Conservation (phyloP, 2,888 invertebrate species). For the Epiblema foenella region DNA sequence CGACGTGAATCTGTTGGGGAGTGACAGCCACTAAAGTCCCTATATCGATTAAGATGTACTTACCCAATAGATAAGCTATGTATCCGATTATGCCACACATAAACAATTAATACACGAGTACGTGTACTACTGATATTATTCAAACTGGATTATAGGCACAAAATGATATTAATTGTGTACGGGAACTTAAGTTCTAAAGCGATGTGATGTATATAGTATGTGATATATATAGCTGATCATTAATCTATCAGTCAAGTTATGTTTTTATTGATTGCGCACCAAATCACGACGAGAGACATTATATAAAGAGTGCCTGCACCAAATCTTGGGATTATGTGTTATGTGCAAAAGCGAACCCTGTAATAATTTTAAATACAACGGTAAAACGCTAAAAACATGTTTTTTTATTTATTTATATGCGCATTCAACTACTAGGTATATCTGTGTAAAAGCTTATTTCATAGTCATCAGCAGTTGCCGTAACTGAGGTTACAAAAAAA, state of each 20-base stretch:
- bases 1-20: background rate
- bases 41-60: slow-evolving; percentile 30
- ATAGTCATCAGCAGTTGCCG: too few species aligned
- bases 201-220: background rate
- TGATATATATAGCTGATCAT: background rate
- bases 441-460: too few species aligned
- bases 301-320: too few species aligned
- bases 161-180: slow-evolving; percentile 32
- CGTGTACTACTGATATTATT: slow-evolving; percentile 32
- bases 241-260: background rate
- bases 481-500: too few species aligned
- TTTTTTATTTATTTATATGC: too few species aligned
- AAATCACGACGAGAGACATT: too few species aligned
- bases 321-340: too few species aligned
- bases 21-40: slow-evolving; percentile 7
- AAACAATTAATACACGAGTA: slow-evolving; percentile 24
- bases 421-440: too few species aligned
- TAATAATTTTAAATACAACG: too few species aligned
- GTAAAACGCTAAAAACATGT: too few species aligned
- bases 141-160: slow-evolving; percentile 36
- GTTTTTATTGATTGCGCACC: too few species aligned
- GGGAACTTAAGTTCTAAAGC: slow-evolving; percentile 8
- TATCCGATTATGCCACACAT: slow-evolving; percentile 21
- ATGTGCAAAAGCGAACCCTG: too few species aligned
- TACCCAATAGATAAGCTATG: slow-evolving; percentile 27